These are phyloP conservation scores for Acrocyrtus sp. DNA, from an alignment of 2,888 invertebrate genomes.

Conservation along the genomic window DNA sequence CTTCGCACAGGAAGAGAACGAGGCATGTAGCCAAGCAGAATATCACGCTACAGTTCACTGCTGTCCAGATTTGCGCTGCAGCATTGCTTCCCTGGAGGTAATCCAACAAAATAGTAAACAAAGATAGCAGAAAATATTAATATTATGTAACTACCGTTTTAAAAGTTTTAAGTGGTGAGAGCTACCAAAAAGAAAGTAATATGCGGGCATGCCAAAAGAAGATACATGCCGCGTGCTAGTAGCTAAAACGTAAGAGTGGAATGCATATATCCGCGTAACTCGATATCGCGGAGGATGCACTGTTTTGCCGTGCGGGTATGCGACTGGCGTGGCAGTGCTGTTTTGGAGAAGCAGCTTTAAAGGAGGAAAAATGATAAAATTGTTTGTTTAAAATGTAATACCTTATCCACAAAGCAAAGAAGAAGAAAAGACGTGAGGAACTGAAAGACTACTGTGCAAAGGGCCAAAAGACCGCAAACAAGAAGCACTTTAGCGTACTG, in stretches of 20 bases:
- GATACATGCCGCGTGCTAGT: neutral
- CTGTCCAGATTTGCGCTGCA: constrained; percentile 49
- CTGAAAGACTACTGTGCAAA: constrained; percentile 56
- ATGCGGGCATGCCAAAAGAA: neutral
- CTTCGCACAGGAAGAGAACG: constrained; percentile 56
- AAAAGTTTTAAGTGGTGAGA: neutral
- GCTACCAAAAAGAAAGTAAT: no score
- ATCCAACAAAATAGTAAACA: neutral
- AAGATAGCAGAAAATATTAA: neutral
- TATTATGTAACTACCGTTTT: no score
- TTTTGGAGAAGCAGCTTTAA: neutral
- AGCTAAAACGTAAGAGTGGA: no score
- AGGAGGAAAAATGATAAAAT: neutral
- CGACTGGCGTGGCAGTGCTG: neutral
- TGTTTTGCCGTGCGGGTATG: no score
- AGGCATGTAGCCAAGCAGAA: constrained; percentile 57
- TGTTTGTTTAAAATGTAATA: neutral
- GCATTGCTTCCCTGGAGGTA: constrained; percentile 46
- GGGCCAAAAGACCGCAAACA: constrained; percentile 51
- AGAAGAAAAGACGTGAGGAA: constrained; percentile 54
- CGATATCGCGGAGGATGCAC: no score
- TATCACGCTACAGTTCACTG: constrained; percentile 56
- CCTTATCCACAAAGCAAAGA: constrained; percentile 58
- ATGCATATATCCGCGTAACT: no score
- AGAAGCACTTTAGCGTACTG: constrained; percentile 54